Evolutionary conservation across 2,797 vertebrate species (phyloP).

Genomic region (Balearica regulorum): DNA sequence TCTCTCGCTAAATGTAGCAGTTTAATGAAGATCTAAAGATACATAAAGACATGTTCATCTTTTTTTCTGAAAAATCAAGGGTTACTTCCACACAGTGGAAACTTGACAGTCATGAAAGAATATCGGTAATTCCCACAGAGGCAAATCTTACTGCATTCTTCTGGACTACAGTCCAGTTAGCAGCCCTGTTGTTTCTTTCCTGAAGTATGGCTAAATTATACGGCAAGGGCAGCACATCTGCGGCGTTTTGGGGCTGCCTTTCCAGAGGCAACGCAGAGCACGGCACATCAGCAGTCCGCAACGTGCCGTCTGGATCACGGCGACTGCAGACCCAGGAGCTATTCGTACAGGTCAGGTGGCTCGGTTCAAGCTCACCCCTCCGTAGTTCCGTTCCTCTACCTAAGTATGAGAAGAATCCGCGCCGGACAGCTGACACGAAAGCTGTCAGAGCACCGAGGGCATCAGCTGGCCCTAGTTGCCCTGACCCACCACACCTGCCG

Average conservation of each 20-base stretch:
- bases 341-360: not conserved
- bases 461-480: not conserved
- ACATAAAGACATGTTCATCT: not conserved
- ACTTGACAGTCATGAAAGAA: not conserved
- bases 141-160: not conserved
- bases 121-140: not conserved
- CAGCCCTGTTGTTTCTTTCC: not conserved
- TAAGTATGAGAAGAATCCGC: not conserved
- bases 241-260: not conserved
- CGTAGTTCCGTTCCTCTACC: accelerated
- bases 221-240: not conserved
- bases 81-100: not conserved
- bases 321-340: not conserved
- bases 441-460: not conserved
- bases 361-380: not conserved
- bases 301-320: not conserved
- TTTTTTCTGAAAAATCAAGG: not conserved
- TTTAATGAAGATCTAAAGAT: not conserved
- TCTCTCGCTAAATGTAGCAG: not conserved
- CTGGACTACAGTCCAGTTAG: not conserved
- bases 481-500: not conserved
- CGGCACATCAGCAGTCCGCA: not conserved
- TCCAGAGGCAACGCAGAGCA: not conserved
- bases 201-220: not conserved
- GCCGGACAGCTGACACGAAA: not conserved